Conservation (phyloP, 2,888 invertebrate genomes). For the Eristalinus sepulchralis region DNA sequence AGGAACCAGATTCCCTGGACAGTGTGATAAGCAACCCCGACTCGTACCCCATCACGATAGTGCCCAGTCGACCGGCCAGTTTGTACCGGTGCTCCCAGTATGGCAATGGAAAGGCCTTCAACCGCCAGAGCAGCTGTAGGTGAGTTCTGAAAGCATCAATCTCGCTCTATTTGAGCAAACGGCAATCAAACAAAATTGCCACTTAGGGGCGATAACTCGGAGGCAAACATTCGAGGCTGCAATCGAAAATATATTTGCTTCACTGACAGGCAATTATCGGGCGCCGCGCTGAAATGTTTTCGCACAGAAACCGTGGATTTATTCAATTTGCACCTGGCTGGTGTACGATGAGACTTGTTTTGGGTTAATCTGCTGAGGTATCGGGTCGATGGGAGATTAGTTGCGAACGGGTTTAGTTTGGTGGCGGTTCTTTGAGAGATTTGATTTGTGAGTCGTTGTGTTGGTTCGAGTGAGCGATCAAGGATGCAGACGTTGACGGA, state of each 20-base stretch:
- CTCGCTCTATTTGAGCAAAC: neutral
- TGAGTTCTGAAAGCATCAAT: constrained; percentile 71
- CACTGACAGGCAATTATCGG: neutral
- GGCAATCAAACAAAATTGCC: constrained; percentile 17
- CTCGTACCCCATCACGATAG: constrained; percentile 80
- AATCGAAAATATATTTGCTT: constrained; percentile 41
- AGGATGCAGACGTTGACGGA: constrained; percentile 71
- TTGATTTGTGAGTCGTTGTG: neutral
- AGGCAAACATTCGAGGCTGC: constrained; percentile 2
- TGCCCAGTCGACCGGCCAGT: constrained; percentile 79
- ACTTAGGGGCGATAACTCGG: constrained; percentile 21
- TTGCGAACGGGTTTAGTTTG: constrained; percentile 38
- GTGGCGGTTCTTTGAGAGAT: neutral
- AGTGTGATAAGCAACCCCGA: constrained; percentile 80
- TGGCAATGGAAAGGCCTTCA: constrained; percentile 77
- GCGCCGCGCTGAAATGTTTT: constrained; percentile 5
- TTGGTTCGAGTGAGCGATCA: neutral
- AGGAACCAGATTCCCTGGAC: constrained; percentile 80
- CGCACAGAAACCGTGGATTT: constrained; percentile 8
- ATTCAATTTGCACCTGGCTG: constrained; percentile 50
- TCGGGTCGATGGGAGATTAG: constrained; percentile 35
- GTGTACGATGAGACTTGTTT: neutral
- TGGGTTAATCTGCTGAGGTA: neutral
- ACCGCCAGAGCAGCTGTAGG: constrained; percentile 79
- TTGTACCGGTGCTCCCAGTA: constrained; percentile 76